A percentile compares a stretch with the other conserved stretches of the same genome.
These are phyloP conservation scores for Triplophysa yarkandensis DNA, from an alignment of 2,797 vertebrate species.

Conservation along the genomic window DNA sequence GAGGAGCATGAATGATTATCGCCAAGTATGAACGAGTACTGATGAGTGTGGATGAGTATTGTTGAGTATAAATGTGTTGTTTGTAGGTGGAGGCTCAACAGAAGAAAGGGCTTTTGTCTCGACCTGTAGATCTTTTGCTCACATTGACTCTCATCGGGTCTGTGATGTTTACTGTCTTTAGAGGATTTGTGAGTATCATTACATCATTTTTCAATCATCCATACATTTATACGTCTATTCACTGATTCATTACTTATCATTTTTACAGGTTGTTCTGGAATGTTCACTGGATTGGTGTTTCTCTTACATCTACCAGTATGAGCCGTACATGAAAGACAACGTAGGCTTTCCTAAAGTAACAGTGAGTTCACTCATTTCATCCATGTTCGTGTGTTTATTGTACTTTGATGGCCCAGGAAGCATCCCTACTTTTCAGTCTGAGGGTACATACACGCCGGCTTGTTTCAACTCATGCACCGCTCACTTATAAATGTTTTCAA, in stretches of 20 bases:
- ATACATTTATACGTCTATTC: neutral
- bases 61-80: neutral
- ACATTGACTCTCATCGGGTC: slow-evolving; percentile 70
- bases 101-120: slow-evolving; percentile 73
- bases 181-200: slow-evolving; percentile 81
- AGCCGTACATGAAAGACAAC: slow-evolving; percentile 92
- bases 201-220: neutral
- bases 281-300: slow-evolving; percentile 88
- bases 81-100: slow-evolving; percentile 80
- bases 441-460: too few species aligned
- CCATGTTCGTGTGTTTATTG: neutral
- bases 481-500: too few species aligned
- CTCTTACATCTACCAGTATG: slow-evolving; percentile 88
- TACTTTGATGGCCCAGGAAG: too few species aligned
- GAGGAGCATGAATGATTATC: neutral
- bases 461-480: too few species aligned
- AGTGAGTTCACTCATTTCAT: slow-evolving; percentile 70
- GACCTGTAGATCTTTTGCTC: slow-evolving; percentile 82
- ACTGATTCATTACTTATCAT: neutral
- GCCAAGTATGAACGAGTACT: neutral
- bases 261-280: slow-evolving; percentile 85
- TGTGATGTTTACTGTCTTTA: slow-evolving; percentile 80
- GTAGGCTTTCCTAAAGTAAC: slow-evolving; percentile 88
- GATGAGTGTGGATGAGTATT: neutral
- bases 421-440: too few species aligned